Evolutionary conservation across 1,140 invertebrate genomes (phyloP).

Genomic region (Chlorops oryzae): DNA sequence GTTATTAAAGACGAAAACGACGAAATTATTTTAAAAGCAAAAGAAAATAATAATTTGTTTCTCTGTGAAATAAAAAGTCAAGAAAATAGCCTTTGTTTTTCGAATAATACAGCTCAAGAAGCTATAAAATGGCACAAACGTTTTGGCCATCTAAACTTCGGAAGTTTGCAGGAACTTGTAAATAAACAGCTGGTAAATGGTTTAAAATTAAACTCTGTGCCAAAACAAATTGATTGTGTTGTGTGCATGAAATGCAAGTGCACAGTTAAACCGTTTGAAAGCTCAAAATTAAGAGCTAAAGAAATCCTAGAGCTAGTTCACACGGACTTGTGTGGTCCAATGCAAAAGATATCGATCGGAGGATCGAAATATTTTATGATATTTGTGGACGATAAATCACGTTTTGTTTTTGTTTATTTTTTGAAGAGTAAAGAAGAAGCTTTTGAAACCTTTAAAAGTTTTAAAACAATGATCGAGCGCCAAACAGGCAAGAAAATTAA

Average conservation of each 20-base stretch:
- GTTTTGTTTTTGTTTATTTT: constrained; percentile 28
- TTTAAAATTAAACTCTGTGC: background rate
- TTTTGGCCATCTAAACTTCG: constrained; percentile 2
- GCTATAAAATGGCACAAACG: background rate
- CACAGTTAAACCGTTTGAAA: background rate
- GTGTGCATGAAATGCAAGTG: background rate
- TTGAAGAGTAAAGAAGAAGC: constrained; percentile 34
- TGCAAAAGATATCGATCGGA: constrained; percentile 19
- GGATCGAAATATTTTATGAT: constrained; percentile 29
- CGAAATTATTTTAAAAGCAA: background rate
- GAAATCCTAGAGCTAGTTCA: background rate
- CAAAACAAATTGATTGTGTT: background rate
- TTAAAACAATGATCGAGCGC: constrained; percentile 29
- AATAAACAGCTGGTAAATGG: constrained; percentile 4
- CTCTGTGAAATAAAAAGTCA: background rate
- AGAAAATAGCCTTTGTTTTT: background rate
- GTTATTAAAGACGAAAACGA: background rate
- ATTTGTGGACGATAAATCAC: constrained; percentile 37
- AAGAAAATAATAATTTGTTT: background rate
- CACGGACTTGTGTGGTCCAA: constrained; percentile 2
- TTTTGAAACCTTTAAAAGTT: constrained; percentile 24
- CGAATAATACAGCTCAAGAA: background rate
- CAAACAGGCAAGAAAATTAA: constrained; percentile 29
- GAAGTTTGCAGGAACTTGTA: too few relatives aligned
- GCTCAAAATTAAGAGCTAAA: background rate